phyloP scores from a whole-genome alignment of 2,113 vertebrate species.

The Formicarius rufipectus region DNA sequence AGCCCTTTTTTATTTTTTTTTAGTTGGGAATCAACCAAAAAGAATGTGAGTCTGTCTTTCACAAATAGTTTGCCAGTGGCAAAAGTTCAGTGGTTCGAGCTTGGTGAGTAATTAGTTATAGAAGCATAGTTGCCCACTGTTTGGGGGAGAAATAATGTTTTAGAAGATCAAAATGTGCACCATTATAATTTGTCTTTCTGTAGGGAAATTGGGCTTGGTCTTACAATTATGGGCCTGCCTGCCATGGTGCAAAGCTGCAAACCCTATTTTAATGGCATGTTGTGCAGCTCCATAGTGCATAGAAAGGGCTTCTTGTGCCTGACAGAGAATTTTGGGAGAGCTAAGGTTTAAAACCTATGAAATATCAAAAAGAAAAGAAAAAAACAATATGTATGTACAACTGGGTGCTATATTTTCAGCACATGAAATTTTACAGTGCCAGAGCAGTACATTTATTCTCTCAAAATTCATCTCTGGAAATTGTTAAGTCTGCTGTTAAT shows the following conservation, averaged over 20 bases:
- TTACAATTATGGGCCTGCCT: neutral
- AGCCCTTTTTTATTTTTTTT: neutral
- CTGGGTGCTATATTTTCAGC: neutral
- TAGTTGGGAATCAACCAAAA: neutral
- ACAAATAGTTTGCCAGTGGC: slow-evolving; percentile 15
- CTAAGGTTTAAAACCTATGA: neutral
- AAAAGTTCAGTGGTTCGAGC: slow-evolving; percentile 14
- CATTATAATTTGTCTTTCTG: neutral
- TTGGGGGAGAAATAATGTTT: neutral
- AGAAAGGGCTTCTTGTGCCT: neutral
- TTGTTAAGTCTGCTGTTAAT: neutral
- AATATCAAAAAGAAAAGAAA: neutral
- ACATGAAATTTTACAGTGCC: neutral
- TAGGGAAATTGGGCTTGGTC: neutral
- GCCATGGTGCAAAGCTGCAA: neutral
- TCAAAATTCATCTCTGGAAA: neutral
- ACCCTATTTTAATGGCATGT: neutral
- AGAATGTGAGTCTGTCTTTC: slow-evolving; percentile 27
- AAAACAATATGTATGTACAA: neutral
- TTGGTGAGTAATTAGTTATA: neutral
- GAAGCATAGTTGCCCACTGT: neutral
- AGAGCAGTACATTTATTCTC: neutral
- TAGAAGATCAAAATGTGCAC: neutral
- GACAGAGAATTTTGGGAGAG: neutral
- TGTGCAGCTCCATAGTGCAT: neutral